A percentile compares a stretch with the other conserved stretches of the same genome.
Conservation (phyloP, 23 tunicate genomes). For the Trididemnum clinides region DNA sequence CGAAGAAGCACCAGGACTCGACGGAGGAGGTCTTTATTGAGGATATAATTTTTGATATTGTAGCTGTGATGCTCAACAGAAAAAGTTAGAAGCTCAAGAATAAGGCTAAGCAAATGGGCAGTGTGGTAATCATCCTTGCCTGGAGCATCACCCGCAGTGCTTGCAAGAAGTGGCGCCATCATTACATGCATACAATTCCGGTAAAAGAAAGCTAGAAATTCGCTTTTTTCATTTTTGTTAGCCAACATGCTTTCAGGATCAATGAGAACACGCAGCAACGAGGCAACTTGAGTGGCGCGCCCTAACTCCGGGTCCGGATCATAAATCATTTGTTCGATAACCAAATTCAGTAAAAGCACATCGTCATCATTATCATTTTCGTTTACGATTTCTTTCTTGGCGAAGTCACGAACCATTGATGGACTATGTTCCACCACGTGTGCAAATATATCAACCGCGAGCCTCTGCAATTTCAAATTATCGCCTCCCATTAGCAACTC, state of each 20-base stretch:
- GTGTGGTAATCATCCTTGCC: slow-evolving; percentile 92
- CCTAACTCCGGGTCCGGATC: slow-evolving; percentile 96
- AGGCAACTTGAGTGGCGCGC: slow-evolving; percentile 82
- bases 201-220: slow-evolving; percentile 89
- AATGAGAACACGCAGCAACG: slow-evolving; percentile 65
- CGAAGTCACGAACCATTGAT: slow-evolving; percentile 94
- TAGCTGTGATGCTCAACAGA: slow-evolving; percentile 95
- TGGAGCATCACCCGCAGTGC: slow-evolving; percentile 80
- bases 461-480: slow-evolving; percentile 53
- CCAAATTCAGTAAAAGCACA: slow-evolving; percentile 66
- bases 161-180: slow-evolving; percentile 95
- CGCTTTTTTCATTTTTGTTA: slow-evolving; percentile 90
- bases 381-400: slow-evolving; percentile 58
- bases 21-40: slow-evolving; percentile 77
- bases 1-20: slow-evolving; percentile 81
- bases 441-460: slow-evolving; percentile 78
- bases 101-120: slow-evolving; percentile 82
- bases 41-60: slow-evolving; percentile 91
- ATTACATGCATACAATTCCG: slow-evolving; percentile 94
- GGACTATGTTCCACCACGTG: slow-evolving; percentile 95
- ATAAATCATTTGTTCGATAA: slow-evolving; percentile 92
- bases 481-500: slow-evolving; percentile 71
- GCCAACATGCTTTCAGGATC: slow-evolving; percentile 99
- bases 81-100: slow-evolving; percentile 83
- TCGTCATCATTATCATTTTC: slow-evolving; percentile 64